Evolutionary conservation across 2,888 invertebrate genomes (phyloP).

Genomic region (Ennomos erosarius): DNA sequence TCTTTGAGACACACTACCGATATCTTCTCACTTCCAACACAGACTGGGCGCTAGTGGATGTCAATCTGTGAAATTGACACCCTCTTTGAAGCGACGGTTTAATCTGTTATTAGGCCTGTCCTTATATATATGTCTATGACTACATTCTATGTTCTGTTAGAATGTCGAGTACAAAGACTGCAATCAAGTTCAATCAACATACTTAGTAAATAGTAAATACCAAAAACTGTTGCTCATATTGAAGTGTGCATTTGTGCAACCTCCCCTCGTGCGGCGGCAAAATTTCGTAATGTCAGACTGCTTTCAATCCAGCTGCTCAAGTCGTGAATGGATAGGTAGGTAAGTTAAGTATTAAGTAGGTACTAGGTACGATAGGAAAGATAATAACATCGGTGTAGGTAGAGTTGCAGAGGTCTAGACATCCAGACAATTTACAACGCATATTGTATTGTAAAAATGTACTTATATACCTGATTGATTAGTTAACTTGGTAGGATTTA

Average conservation of each 20-base stretch:
- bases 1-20: too few species aligned
- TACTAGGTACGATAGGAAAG: too few species aligned
- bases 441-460: not conserved
- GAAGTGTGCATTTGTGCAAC: conserved; percentile 23
- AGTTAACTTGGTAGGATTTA: too few species aligned
- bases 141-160: not conserved
- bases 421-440: conserved; percentile 14
- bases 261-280: conserved; percentile 9
- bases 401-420: conserved; percentile 34
- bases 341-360: conserved; percentile 15
- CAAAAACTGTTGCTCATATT: not conserved
- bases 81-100: too few species aligned
- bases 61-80: too few species aligned
- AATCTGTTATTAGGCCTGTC: too few species aligned
- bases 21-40: too few species aligned
- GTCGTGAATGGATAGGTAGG: conserved; percentile 23
- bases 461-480: too few species aligned
- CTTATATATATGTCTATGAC: too few species aligned
- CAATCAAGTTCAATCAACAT: not conserved
- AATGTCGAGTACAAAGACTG: conserved; percentile 5
- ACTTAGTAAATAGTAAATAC: not conserved
- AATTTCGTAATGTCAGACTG: conserved; percentile 23
- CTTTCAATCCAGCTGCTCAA: conserved; percentile 19
- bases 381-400: too few species aligned
- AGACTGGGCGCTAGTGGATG: too few species aligned